These are phyloP conservation scores for Notothenia rossii DNA, from an alignment of 2,113 vertebrate genomes.

Conservation along the genomic window DNA sequence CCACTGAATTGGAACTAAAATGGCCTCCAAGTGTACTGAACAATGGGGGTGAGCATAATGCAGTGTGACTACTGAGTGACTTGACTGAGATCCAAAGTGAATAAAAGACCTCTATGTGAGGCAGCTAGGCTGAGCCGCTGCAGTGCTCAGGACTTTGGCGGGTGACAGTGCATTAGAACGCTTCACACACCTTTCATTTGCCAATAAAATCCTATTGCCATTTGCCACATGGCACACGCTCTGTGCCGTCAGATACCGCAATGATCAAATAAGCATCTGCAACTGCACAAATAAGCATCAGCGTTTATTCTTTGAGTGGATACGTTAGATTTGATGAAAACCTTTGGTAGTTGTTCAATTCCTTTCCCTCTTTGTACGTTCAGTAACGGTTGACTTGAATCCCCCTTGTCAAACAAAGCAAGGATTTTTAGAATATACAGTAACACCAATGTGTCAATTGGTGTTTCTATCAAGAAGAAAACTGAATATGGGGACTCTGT, in stretches of 20 bases:
- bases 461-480: slow-evolving; percentile 15
- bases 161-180: slow-evolving; percentile 76
- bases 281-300: slow-evolving; percentile 40
- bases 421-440: background rate
- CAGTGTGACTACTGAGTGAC: slow-evolving; percentile 84
- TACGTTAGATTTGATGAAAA: background rate
- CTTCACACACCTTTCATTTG: slow-evolving; percentile 76
- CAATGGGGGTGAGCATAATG: slow-evolving; percentile 84
- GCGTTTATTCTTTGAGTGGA: slow-evolving; percentile 14
- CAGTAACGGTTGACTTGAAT: slow-evolving; percentile 2
- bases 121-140: slow-evolving; percentile 75
- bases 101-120: slow-evolving; percentile 83
- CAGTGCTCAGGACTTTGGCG: slow-evolving; percentile 77
- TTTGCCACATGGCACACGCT: slow-evolving; percentile 62
- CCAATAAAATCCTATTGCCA: slow-evolving; percentile 74
- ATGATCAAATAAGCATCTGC: slow-evolving; percentile 51
- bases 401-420: background rate
- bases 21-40: slow-evolving; percentile 82
- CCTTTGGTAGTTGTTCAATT: background rate
- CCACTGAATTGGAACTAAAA: slow-evolving; percentile 82
- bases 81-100: slow-evolving; percentile 84
- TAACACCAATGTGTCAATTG: slow-evolving; percentile 7
- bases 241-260: slow-evolving; percentile 46
- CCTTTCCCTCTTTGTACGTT: background rate
- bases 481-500: slow-evolving; percentile 19